Evolutionary conservation across 2,797 vertebrate genomes (phyloP).

Genomic region (Enteromius argenteus): DNA sequence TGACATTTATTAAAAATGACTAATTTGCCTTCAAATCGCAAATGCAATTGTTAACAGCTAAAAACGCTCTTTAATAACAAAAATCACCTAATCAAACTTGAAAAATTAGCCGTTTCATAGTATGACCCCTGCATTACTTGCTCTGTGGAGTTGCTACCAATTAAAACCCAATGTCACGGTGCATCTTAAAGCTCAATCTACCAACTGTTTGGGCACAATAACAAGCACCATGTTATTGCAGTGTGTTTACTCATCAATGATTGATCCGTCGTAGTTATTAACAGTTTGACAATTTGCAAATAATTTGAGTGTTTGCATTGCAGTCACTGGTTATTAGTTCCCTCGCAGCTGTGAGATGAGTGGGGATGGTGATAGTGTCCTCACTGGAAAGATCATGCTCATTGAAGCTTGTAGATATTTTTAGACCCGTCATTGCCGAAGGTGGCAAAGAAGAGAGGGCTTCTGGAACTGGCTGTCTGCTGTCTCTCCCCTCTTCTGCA

Average conservation of each 20-base stretch:
- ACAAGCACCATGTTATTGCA: neutral
- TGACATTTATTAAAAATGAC: neutral
- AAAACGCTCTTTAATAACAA: neutral
- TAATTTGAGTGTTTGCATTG: conserved; percentile 20
- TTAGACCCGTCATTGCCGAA: conserved; percentile 57
- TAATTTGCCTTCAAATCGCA: neutral
- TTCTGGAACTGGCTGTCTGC: conserved; percentile 56
- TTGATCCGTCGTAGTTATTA: conserved; percentile 30
- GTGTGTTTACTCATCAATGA: conserved; percentile 25
- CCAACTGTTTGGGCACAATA: neutral
- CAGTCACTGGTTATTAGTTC: conserved; percentile 50
- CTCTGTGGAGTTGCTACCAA: conserved; percentile 3
- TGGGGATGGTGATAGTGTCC: conserved; percentile 51
- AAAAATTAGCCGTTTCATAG: neutral
- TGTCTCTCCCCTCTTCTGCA: conserved; percentile 41
- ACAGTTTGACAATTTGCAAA: conserved; percentile 38
- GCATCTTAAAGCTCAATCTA: conserved; percentile 10
- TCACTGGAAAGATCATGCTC: conserved; percentile 52
- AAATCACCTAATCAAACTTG: neutral
- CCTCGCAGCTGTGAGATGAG: conserved; percentile 32
- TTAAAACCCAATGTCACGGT: conserved; percentile 1
- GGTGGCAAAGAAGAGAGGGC: conserved; percentile 49
- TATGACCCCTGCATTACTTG: neutral
- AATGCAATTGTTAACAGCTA: neutral
- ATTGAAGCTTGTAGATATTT: conserved; percentile 58